These are phyloP conservation scores for Cryptotermes secundus DNA, from an alignment of 1,140 invertebrate species.

Conservation along the genomic window DNA sequence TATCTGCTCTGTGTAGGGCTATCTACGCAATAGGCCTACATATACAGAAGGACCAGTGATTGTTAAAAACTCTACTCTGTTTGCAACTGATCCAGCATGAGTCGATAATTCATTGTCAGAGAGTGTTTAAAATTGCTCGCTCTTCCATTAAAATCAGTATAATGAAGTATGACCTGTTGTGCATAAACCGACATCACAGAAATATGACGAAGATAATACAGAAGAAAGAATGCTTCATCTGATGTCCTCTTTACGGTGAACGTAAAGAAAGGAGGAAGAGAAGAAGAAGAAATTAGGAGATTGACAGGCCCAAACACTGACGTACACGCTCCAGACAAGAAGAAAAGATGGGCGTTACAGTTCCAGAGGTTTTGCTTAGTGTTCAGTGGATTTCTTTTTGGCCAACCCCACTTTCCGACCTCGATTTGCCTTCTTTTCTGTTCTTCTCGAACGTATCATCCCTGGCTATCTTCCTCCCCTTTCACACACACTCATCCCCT, in stretches of 20 bases:
- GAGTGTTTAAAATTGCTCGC: neutral
- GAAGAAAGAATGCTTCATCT: neutral
- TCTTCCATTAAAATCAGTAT: neutral
- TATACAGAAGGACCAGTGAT: neutral
- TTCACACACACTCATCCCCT: neutral
- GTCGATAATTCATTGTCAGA: neutral
- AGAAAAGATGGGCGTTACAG: neutral
- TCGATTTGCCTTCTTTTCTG: conserved; percentile 16
- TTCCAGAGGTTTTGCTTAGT: conserved; percentile 3
- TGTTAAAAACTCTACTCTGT: neutral
- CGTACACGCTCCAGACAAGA: neutral
- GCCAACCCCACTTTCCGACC: neutral
- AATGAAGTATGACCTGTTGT: neutral
- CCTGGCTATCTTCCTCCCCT: neutral
- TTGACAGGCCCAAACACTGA: neutral
- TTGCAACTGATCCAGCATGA: neutral
- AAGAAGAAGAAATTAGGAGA: neutral
- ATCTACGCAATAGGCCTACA: too few relatives aligned
- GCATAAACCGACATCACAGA: neutral
- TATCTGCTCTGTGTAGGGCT: too few relatives aligned
- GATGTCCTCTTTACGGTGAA: neutral
- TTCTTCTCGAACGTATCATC: neutral
- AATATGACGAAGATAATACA: neutral
- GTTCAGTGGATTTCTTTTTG: neutral
- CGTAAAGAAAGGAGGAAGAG: neutral